Evolutionary conservation across 2,888 invertebrate genomes (phyloP).

Genomic region (Furcula furcula): DNA sequence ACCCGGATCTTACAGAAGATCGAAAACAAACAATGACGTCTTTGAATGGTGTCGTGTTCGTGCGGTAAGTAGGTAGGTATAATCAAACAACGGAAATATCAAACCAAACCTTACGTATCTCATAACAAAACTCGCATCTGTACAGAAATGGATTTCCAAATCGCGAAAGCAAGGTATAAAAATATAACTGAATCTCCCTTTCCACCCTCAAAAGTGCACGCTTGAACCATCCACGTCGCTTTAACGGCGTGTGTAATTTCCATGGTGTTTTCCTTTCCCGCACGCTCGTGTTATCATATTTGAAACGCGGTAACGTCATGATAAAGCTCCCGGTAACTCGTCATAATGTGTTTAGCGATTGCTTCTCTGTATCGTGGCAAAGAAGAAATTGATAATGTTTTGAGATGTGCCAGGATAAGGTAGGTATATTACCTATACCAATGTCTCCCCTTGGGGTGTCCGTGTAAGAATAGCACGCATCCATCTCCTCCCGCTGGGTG

Average conservation of each 20-base stretch:
- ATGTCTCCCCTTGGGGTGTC: neutral
- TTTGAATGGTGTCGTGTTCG: too few relatives aligned
- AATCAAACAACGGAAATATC: too few relatives aligned
- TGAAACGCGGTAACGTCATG: slow-evolving; percentile 39
- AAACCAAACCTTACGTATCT: too few relatives aligned
- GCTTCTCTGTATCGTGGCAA: slow-evolving; percentile 37
- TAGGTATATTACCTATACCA: neutral
- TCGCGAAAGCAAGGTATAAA: slow-evolving; percentile 1
- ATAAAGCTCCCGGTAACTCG: slow-evolving; percentile 51
- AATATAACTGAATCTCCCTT: slow-evolving; percentile 19
- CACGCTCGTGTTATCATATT: slow-evolving; percentile 42
- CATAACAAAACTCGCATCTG: too few relatives aligned
- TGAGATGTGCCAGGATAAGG: slow-evolving; percentile 5
- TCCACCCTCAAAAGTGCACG: slow-evolving; percentile 35
- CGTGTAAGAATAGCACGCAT: neutral
- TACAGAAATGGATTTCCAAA: slow-evolving; percentile 4
- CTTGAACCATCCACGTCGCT: slow-evolving; percentile 33
- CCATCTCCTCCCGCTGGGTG: too few relatives aligned
- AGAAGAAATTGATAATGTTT: slow-evolving; percentile 36
- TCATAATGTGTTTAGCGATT: slow-evolving; percentile 67
- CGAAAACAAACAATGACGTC: too few relatives aligned
- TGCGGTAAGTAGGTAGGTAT: too few relatives aligned
- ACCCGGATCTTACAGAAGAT: too few relatives aligned
- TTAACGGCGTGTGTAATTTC: slow-evolving; percentile 45
- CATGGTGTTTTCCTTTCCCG: slow-evolving; percentile 44